Evolutionary conservation across 2,888 invertebrate genomes (phyloP).

Genomic region (Trachelus iudaicus): DNA sequence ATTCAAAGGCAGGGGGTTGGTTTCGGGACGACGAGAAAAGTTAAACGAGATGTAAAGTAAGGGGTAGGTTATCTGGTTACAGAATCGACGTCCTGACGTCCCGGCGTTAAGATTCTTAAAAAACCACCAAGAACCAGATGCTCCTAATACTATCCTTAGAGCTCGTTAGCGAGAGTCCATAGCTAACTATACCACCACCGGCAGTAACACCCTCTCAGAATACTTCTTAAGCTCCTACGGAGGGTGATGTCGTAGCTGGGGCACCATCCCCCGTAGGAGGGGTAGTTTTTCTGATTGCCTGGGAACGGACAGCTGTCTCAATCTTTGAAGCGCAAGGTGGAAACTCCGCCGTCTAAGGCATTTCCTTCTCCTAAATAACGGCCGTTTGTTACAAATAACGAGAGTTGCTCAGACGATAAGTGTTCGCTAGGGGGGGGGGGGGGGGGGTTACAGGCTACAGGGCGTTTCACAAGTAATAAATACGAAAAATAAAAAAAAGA

Average conservation of each 20-base stretch:
- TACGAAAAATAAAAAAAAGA: neutral
- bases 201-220: neutral
- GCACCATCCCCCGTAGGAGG: slow-evolving; percentile 15
- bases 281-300: slow-evolving; percentile 64
- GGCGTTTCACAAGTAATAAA: slow-evolving; percentile 1
- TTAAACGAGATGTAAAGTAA: slow-evolving; percentile 52
- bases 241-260: neutral
- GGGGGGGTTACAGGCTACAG: neutral
- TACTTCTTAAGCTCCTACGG: slow-evolving; percentile 35
- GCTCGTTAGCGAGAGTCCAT: neutral
- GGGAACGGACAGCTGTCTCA: slow-evolving; percentile 63
- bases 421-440: neutral
- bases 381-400: slow-evolving; percentile 43
- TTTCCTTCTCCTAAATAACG: slow-evolving; percentile 46
- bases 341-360: slow-evolving; percentile 21
- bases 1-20: neutral
- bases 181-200: neutral
- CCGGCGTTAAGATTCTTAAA: slow-evolving; percentile 57
- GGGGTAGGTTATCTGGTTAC: slow-evolving; percentile 44
- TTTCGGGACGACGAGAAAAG: neutral
- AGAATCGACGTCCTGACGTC: slow-evolving; percentile 29
- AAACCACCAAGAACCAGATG: slow-evolving; percentile 52
- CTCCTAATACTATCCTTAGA: slow-evolving; percentile 7
- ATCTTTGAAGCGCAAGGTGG: slow-evolving; percentile 43
- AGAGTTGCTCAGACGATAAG: slow-evolving; percentile 23